Base-by-base conservation (phyloP, 2,888 invertebrate genomes). In the Noctua janthina region DNA sequence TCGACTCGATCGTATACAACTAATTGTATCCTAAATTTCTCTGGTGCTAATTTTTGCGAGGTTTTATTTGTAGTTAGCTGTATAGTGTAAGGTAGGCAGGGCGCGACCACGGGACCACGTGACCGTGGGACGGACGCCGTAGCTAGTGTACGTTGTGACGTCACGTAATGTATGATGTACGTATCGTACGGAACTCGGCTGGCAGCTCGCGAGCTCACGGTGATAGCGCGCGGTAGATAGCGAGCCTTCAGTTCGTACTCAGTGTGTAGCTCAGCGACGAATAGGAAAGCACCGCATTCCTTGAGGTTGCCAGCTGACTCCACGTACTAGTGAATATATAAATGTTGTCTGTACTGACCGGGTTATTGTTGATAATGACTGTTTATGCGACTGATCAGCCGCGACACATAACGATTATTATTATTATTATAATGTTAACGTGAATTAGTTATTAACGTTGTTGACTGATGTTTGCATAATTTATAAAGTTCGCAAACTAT, bases 391-490 rank as follows among this genome's bases (percentile, higher is more conserved):
- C 81, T 69, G 74, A 68, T 29, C 79, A 73, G 83, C 68, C 84
- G 78, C 68, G 69, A 72, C 70, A 51, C 70, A 74, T 73, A 75
- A 86, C 69, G 74, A 87, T 79, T 83, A 85, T 73, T 75, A 73
- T 76, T 29, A 73, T 76, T 80, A 85, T 79, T 81, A 75, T 84
- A 86, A 78, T 84, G 82, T 84, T 86, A 81, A 82, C 84, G 79
- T 84, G 82, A 82, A 83, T 85, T 89, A 88, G 85, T 89, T 89
- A 79, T 85, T 84, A 88, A 81, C 54, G 76, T 89, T 89, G 89
- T 89, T 89, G 96, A 96, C 95, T 95, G 96, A 95, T 93, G 93
- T 93, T 93, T 94, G 94, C 93, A 94, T 96, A 94, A 95, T 95
- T 95, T 95, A 94, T 95, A 91, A 92, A 91, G 92, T 93, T 93